A percentile compares a stretch with the other conserved stretches of the same genome.
Evolutionary conservation across 2,797 vertebrate species (phyloP).

Genomic region (Silurus aristotelis): DNA sequence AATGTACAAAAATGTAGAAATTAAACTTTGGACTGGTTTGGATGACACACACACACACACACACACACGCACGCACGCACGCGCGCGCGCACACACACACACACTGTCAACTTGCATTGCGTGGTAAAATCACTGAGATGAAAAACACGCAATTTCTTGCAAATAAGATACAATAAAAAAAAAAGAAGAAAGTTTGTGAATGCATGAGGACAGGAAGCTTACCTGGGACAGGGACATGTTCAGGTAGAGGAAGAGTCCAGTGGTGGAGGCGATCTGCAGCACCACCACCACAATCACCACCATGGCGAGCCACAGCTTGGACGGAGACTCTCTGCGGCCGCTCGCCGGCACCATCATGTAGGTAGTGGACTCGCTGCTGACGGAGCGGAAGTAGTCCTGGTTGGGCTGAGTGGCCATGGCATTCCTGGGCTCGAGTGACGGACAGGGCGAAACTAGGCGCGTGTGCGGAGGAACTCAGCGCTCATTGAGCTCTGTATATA

Average conservation of each 20-base stretch:
- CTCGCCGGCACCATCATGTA: constrained; percentile 78
- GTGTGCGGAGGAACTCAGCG: not conserved
- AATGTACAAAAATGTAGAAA: no score
- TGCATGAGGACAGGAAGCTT: constrained; percentile 15
- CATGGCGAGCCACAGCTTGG: constrained; percentile 81
- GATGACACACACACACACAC: not conserved
- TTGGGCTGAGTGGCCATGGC: constrained; percentile 77
- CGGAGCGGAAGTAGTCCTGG: constrained; percentile 78
- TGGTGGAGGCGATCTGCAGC: constrained; percentile 81
- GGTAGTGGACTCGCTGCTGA: constrained; percentile 79
- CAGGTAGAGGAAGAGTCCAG: constrained; percentile 84
- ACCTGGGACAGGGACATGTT: constrained; percentile 85
- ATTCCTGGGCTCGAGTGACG: constrained; percentile 61
- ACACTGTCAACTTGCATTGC: no score
- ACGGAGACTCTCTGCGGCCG: constrained; percentile 67
- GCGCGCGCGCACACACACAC: no score
- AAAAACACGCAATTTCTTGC: not conserved
- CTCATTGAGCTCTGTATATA: constrained; percentile 24
- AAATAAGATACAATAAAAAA: no score
- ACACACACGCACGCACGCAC: not conserved
- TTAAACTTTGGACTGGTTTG: not conserved
- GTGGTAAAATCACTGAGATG: not conserved
- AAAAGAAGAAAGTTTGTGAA: not conserved
- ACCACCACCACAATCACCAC: constrained; percentile 80
- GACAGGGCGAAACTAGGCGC: constrained; percentile 24